Base-by-base conservation (phyloP, 23 tunicate genomes). In the Trididemnum miniatum region DNA sequence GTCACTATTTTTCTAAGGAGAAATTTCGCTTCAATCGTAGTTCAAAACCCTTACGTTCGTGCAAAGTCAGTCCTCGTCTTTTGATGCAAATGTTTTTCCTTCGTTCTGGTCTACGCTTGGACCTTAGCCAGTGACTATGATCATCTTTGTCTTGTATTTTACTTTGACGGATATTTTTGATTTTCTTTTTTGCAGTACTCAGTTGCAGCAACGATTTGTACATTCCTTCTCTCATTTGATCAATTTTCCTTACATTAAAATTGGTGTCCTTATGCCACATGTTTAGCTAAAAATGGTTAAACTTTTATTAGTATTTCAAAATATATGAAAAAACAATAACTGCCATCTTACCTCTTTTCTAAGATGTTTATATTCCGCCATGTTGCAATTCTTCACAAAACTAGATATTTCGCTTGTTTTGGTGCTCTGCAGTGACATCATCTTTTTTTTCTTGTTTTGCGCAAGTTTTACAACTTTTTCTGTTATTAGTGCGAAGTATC, bases 301-400 rank as follows among this genome's bases (percentile, higher is more conserved):
- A n/a, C n/a, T n/a, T n/a, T n/a, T n/a, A n/a, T n/a, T n/a, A n/a
- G n/a, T n/a, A n/a, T n/a, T n/a, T n/a, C n/a, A n/a, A n/a, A n/a
- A n/a, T n/a, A n/a, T n/a, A n/a, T n/a, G n/a, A n/a, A n/a, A n/a
- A n/a, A n/a, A n/a, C n/a, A n/a, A n/a, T n/a, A n/a, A n/a, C n/a
- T n/a, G n/a, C n/a, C 26, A 62, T 20, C 66, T 63, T 71, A 93
- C 98, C 82, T 85, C 98, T 80, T 80, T 84, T 32, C 65, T 80
- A 31, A 93, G 71, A 4, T 81, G 65, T 1, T 71, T 44, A 0
- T 39, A 66, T 84, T 93, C 89, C 22, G 98, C 98, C 26, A 71
- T 33, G 84, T 93, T 93, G 87, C 82, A 81, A 44, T 88, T 93
- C 50, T 93, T 93, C 49, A 93, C 98, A 54, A 88, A 93, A 34